Evolutionary conservation across 2,888 invertebrate genomes (phyloP), one percentile per base, ranked within the genome.

Genomic region (Pimpla rufipes): DNA sequence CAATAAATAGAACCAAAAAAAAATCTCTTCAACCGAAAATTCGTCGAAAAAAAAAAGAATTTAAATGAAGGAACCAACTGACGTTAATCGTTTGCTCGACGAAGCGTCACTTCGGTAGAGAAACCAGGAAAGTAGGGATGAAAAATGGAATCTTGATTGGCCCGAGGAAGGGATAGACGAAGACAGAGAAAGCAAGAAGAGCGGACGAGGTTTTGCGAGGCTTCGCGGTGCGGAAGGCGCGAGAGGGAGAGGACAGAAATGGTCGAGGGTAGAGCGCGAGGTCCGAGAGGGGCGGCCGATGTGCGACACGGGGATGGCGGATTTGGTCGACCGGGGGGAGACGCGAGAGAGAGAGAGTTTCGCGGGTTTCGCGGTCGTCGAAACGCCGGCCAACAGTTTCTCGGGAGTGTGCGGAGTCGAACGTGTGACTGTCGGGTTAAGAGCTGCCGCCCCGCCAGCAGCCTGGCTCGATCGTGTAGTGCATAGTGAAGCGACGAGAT

Each of bases 401-500:
- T 90, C 90, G 91, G 89, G 88, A 90, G 91, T 91, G 81, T 90
- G 85, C 89, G 86, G 89, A 90, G 91, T 89, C 90, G 90, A 90
- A 89, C 90, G 89, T 89, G 90, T 89, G 90, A 89, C 88, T 89
- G 88, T 89, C 91, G 89, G 89, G 90, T 90, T 88, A 89, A 90
- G 88, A 90, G 89, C 90, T 89, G 85, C 86, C 83, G 90, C 90
- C 79, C 35, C 84, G 90, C 90, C 90, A 90, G 90, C 90, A 90
- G 90, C 90, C 91, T 90, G 91, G 91, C 91, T 91, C 88, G n/a
- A 90, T 91, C 90, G 90, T 88, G 90, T 90, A 90, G 92, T 90
- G 92, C 89, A 87, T 89, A 94, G 95, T 94, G 93, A 95, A 90
- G 93, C 93, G 94, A 94, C 94, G 94, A 94, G 93, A 94, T 94